Percentiles rank a stretch among this genome's conserved stretches.
These are phyloP conservation scores for Triplophysa rosa DNA, from an alignment of 2,113 vertebrate genomes.

Conservation along the genomic window DNA sequence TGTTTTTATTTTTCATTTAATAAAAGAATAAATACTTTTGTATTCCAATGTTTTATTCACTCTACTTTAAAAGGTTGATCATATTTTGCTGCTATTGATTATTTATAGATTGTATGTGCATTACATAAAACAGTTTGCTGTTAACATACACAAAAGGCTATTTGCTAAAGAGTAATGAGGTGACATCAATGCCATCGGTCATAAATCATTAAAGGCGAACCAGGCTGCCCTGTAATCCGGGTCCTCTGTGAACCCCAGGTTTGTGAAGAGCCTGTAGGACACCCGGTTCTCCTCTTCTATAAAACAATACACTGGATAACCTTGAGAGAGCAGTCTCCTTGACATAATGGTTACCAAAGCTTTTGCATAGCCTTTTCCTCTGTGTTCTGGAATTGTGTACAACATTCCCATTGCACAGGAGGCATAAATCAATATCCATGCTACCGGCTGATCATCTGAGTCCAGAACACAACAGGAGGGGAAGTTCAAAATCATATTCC, in stretches of 20 bases:
- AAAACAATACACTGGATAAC: conserved; percentile 67
- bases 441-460: conserved; percentile 55
- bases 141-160: neutral
- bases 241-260: conserved; percentile 67
- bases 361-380: conserved; percentile 71
- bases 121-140: neutral
- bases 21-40: neutral
- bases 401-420: conserved; percentile 64
- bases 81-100: neutral
- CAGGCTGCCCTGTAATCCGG: conserved; percentile 61
- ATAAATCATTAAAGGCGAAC: conserved; percentile 49
- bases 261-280: conserved; percentile 70
- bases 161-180: no score
- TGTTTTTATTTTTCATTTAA: conserved; percentile 13
- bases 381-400: conserved; percentile 65
- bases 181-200: neutral
- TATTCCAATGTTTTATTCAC: neutral
- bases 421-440: conserved; percentile 66
- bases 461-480: conserved; percentile 68
- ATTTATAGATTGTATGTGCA: neutral
- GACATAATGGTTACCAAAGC: conserved; percentile 62
- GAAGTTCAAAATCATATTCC: conserved; percentile 60
- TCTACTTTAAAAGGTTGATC: neutral
- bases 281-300: conserved; percentile 64
- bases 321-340: conserved; percentile 57